phyloP scores from a whole-genome alignment of 2,888 invertebrate genomes.

The Trichopoda pennipes region DNA sequence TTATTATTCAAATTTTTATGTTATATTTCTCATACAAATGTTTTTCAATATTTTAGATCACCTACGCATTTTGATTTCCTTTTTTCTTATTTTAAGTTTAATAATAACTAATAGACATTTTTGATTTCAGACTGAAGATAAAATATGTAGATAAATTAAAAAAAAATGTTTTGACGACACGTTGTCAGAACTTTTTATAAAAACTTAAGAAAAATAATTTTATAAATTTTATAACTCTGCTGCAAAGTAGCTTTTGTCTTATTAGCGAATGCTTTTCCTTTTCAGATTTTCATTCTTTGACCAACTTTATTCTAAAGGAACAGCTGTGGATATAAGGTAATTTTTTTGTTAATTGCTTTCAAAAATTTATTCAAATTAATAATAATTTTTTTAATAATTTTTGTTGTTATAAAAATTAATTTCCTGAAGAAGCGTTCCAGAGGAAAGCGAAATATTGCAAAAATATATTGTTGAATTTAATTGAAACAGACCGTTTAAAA shows the following conservation, averaged over 20 bases:
- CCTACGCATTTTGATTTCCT: slow-evolving; percentile 53
- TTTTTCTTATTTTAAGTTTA: slow-evolving; percentile 12
- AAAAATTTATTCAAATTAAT: too few relatives aligned
- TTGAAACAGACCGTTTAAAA: too few relatives aligned
- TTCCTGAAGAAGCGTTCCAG: too few relatives aligned
- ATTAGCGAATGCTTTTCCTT: not conserved
- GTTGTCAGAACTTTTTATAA: too few relatives aligned
- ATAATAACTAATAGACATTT: slow-evolving; percentile 17
- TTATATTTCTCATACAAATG: not conserved
- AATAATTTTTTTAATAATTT: too few relatives aligned
- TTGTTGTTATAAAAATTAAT: too few relatives aligned
- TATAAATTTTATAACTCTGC: too few relatives aligned
- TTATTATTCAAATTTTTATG: too few relatives aligned
- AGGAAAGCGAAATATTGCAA: too few relatives aligned
- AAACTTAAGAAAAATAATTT: too few relatives aligned
- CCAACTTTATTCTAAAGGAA: not conserved
- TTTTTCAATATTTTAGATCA: slow-evolving; percentile 21
- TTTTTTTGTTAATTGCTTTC: too few relatives aligned
- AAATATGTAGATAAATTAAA: slow-evolving; percentile 2
- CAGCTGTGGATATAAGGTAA: slow-evolving; percentile 27
- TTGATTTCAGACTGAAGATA: slow-evolving; percentile 54
- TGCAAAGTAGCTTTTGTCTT: not conserved
- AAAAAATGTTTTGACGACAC: not conserved
- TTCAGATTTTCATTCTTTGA: slow-evolving; percentile 19
- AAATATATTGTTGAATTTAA: too few relatives aligned